Conservation (phyloP, 1,140 invertebrate species). For the Neomicropteryx cornuta region DNA sequence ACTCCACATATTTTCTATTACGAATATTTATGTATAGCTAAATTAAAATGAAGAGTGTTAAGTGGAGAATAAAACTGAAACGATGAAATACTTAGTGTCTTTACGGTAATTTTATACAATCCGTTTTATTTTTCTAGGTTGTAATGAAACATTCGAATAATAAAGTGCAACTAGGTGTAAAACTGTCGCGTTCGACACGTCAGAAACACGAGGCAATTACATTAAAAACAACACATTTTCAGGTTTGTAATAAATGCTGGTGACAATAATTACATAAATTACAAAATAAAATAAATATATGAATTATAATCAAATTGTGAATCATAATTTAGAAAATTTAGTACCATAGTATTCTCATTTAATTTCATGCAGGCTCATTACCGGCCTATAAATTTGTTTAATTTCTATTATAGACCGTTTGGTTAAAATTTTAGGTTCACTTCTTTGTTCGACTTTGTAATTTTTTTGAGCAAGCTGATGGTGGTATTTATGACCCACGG, state of each 20-base stretch:
- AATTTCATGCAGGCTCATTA: no score
- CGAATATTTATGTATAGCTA: constrained; percentile 3
- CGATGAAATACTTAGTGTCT: constrained; percentile 1
- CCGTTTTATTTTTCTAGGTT: constrained; percentile 20
- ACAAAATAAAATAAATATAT: neutral
- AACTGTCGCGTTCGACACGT: constrained; percentile 28
- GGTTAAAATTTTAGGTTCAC: no score
- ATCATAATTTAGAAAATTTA: no score
- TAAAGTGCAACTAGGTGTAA: constrained; percentile 32
- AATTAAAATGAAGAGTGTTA: constrained; percentile 11
- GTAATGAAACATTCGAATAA: constrained; percentile 32
- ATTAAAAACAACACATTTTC: constrained; percentile 18
- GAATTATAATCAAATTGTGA: no score
- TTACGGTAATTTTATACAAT: constrained; percentile 6
- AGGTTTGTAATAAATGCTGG: constrained; percentile 22
- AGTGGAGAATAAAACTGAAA: neutral
- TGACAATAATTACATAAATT: constrained; percentile 13
- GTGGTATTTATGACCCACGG: no score
- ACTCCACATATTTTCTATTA: constrained; percentile 2
- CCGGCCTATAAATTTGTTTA: no score
- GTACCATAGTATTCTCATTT: no score
- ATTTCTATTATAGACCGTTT: no score
- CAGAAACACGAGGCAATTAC: constrained; percentile 23
- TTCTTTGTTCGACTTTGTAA: no score
- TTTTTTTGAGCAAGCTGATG: no score